phyloP scores from a whole-genome alignment of 35 echinoderm and acorn worm genomes.

The Acanthaster planci region DNA sequence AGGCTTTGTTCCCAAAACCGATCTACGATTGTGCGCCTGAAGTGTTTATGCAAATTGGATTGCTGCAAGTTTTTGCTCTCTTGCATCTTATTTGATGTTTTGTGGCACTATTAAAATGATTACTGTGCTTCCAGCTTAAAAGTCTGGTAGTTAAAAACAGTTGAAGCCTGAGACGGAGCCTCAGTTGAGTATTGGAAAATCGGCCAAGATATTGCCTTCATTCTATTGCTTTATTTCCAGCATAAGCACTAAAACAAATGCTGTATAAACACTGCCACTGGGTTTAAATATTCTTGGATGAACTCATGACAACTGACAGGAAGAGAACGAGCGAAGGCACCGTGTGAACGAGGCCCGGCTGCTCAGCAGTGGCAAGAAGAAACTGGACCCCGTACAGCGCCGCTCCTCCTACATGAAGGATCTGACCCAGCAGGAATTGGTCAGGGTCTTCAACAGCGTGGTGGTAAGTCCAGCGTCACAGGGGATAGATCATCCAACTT shows the following conservation, averaged over 20 bases:
- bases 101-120: no score
- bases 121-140: background rate
- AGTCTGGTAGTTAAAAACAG: no score
- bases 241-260: background rate
- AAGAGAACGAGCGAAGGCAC: conserved; percentile 75
- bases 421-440: conserved; percentile 66
- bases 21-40: no score
- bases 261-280: background rate
- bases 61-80: no score
- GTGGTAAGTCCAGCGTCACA: conserved; percentile 34
- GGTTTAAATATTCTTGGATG: no score
- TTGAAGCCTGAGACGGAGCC: no score
- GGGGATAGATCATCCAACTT: no score
- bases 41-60: no score
- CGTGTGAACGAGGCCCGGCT: conserved; percentile 46
- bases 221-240: background rate
- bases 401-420: conserved; percentile 47
- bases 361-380: conserved; percentile 34
- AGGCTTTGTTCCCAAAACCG: no score
- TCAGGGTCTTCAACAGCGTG: conserved; percentile 62
- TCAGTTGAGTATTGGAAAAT: no score
- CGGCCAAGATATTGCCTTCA: background rate
- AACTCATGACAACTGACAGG: conserved; percentile 29
- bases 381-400: conserved; percentile 31
- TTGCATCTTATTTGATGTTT: no score